Evolutionary conservation across 2,113 vertebrate genomes (phyloP).

Genomic region (Arvicanthis niloticus): DNA sequence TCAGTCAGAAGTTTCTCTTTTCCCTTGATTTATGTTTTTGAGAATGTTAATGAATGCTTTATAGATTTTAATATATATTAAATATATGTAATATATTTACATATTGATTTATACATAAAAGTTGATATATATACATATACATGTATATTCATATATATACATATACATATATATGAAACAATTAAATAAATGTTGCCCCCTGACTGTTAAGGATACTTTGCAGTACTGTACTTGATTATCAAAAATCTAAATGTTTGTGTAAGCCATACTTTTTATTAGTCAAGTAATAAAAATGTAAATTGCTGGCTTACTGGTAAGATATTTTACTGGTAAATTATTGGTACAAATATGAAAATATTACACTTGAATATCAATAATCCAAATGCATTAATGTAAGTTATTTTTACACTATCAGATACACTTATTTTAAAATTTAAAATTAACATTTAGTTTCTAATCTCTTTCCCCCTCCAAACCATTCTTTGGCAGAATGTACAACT

Average conservation of each 20-base stretch:
- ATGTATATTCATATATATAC: neutral
- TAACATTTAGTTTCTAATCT: neutral
- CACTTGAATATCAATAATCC: neutral
- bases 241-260: conserved; percentile 7
- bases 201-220: conserved; percentile 6
- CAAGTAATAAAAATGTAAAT: neutral
- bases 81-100: neutral
- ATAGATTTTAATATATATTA: conserved; percentile 30
- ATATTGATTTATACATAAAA: neutral
- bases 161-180: neutral
- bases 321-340: too few relatives aligned
- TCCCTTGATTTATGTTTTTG: conserved; percentile 59
- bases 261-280: conserved; percentile 18
- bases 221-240: neutral
- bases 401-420: conserved; percentile 7
- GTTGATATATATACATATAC: neutral
- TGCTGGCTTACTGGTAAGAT: neutral
- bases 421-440: conserved; percentile 22
- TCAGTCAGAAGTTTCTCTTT: conserved; percentile 44
- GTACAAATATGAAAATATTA: too few relatives aligned
- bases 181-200: conserved; percentile 45
- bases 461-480: neutral
- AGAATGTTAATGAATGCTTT: conserved; percentile 44
- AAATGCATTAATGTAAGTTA: neutral
- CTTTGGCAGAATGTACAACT: conserved; percentile 11